phyloP scores from a whole-genome alignment of 2,888 invertebrate genomes.

The Microchrysa polita region DNA sequence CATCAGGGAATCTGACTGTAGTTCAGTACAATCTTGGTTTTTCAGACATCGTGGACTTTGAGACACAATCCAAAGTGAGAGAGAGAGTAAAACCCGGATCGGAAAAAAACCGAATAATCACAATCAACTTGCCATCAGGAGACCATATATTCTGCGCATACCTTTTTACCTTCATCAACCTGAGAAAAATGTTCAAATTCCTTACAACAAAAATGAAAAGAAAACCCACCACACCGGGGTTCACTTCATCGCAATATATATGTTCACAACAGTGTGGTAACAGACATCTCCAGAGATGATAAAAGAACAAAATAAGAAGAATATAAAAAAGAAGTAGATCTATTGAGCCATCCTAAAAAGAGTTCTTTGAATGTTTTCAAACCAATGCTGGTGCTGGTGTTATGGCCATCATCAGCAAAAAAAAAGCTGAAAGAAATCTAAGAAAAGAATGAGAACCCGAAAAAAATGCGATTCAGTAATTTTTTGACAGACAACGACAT shows the following conservation, averaged over 20 bases:
- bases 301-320: not conserved
- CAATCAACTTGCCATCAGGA: not conserved
- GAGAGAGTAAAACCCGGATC: no score
- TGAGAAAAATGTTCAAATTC: slow-evolving; percentile 9
- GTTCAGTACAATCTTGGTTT: not conserved
- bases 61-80: not conserved
- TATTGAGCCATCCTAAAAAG: not conserved
- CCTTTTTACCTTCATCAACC: not conserved
- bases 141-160: not conserved
- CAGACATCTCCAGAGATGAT: not conserved
- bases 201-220: not conserved
- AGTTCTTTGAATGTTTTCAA: not conserved
- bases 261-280: not conserved
- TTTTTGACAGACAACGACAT: slow-evolving; percentile 30
- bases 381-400: not conserved
- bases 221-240: slow-evolving; percentile 1
- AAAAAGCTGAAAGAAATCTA: not conserved
- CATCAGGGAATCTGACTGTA: not conserved
- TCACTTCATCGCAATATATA: no score
- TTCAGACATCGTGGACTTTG: not conserved
- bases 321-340: not conserved
- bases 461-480: not conserved
- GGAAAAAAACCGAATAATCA: not conserved
- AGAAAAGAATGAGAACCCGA: not conserved
- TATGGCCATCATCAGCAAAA: no score